These are phyloP conservation scores for Ceyx melanurus DNA, from an alignment of 2,113 vertebrate genomes.

Conservation along the genomic window DNA sequence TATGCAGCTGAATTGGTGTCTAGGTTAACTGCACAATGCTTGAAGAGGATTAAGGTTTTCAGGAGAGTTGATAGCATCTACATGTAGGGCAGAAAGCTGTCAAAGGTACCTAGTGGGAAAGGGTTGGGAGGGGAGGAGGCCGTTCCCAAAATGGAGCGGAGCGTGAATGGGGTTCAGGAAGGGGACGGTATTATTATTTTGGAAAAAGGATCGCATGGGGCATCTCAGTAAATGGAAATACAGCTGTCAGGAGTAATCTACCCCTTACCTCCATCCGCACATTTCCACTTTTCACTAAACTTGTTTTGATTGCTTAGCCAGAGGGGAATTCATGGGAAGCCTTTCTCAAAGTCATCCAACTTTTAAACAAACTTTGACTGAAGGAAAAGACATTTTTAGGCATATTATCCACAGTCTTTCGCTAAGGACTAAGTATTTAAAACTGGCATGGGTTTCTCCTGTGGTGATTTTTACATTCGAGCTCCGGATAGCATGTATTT, in stretches of 20 bases:
- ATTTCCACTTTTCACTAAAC: constrained; percentile 75
- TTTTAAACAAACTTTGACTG: constrained; percentile 78
- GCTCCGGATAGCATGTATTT: constrained; percentile 68
- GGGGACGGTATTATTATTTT: constrained; percentile 61
- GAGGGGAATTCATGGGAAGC: constrained; percentile 74
- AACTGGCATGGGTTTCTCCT: constrained; percentile 54
- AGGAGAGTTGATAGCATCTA: too few species aligned
- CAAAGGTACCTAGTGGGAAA: too few species aligned
- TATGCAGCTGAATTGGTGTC: too few species aligned
- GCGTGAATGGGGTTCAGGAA: not conserved
- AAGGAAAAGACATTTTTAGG: constrained; percentile 74
- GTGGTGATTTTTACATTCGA: constrained; percentile 71
- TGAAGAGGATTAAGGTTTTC: too few species aligned
- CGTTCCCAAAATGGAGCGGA: not conserved
- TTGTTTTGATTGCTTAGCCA: constrained; percentile 79
- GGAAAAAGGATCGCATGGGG: constrained; percentile 2
- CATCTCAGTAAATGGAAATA: constrained; percentile 69
- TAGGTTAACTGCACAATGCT: too few species aligned
- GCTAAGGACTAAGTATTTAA: constrained; percentile 62
- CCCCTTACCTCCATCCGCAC: not conserved
- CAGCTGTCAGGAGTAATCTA: constrained; percentile 66
- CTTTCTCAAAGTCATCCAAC: constrained; percentile 74
- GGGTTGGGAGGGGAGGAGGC: not conserved
- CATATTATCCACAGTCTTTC: constrained; percentile 66
- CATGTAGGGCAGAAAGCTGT: too few species aligned